Conservation (phyloP, 2,888 invertebrate genomes). For the Mesoligia furuncula region DNA sequence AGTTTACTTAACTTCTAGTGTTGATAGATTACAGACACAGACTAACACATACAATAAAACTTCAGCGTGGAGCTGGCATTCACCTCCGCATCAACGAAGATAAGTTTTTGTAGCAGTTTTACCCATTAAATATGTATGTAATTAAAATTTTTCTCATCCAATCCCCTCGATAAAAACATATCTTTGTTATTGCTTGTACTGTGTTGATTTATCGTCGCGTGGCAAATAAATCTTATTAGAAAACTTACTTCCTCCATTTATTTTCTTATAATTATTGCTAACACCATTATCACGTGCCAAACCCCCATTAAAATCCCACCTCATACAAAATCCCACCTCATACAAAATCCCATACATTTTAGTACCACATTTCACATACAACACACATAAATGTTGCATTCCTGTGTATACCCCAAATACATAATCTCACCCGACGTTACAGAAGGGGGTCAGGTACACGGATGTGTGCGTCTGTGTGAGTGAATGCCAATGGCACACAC, state of each 20-base stretch:
- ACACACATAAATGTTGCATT: conserved; percentile 67
- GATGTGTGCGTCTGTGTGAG: conserved; percentile 56
- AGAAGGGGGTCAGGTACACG: conserved; percentile 67
- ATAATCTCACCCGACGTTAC: conserved; percentile 72
- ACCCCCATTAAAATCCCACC: neutral
- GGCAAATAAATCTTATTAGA: neutral
- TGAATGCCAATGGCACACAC: conserved; percentile 71
- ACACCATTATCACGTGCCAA: neutral
- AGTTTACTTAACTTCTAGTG: too few relatives aligned
- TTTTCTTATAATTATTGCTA: neutral
- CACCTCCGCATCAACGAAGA: neutral
- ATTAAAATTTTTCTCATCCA: neutral
- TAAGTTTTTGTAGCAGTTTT: too few relatives aligned
- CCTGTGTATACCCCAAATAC: conserved; percentile 76
- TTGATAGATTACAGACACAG: too few relatives aligned
- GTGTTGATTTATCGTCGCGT: neutral
- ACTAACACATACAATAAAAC: neutral
- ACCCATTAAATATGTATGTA: too few relatives aligned
- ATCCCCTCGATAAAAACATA: neutral
- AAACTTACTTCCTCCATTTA: neutral
- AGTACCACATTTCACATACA: conserved; percentile 31
- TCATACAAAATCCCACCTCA: conserved; percentile 16
- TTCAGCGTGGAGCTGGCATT: neutral
- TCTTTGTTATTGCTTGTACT: neutral
- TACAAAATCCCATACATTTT: conserved; percentile 30